Conservation (phyloP, 2,888 invertebrate species). For the Rhingia campestris region DNA sequence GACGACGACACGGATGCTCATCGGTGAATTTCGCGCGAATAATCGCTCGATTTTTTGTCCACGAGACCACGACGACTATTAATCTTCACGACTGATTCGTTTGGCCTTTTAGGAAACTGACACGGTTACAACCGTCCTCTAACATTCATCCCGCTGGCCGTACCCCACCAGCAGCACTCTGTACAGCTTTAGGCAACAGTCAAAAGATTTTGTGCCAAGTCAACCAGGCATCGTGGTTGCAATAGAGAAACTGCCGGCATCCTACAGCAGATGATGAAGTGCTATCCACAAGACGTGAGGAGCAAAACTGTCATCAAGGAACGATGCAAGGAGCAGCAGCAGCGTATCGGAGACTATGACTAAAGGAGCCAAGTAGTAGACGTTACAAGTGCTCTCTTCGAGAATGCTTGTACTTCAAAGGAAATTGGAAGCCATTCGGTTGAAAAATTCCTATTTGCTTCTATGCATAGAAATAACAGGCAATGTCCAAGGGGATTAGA, state of each 20-base stretch:
- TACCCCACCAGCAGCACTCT: not conserved
- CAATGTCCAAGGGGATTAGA: conserved; percentile 52
- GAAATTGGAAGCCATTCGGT: conserved; percentile 72
- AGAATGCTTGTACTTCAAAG: conserved; percentile 67
- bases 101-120: conserved; percentile 63
- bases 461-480: conserved; percentile 43
- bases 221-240: conserved; percentile 56
- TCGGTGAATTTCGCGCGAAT: conserved; percentile 45
- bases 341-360: conserved; percentile 58
- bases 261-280: conserved; percentile 63
- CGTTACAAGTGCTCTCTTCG: conserved; percentile 52
- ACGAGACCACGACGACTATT: conserved; percentile 58
- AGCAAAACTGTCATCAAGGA: conserved; percentile 70
- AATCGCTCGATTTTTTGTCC: conserved; percentile 54
- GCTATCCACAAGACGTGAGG: conserved; percentile 60
- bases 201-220: conserved; percentile 54
- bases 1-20: conserved; percentile 24
- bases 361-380: conserved; percentile 60
- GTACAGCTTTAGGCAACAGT: conserved; percentile 12
- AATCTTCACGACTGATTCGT: conserved; percentile 73
- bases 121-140: conserved; percentile 38
- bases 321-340: conserved; percentile 24
- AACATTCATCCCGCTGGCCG: conserved; percentile 7
- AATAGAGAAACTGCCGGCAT: conserved; percentile 37
- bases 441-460: conserved; percentile 68